Evolutionary conservation across 1,140 invertebrate genomes (phyloP).

Genomic region (Laupala kohalensis): DNA sequence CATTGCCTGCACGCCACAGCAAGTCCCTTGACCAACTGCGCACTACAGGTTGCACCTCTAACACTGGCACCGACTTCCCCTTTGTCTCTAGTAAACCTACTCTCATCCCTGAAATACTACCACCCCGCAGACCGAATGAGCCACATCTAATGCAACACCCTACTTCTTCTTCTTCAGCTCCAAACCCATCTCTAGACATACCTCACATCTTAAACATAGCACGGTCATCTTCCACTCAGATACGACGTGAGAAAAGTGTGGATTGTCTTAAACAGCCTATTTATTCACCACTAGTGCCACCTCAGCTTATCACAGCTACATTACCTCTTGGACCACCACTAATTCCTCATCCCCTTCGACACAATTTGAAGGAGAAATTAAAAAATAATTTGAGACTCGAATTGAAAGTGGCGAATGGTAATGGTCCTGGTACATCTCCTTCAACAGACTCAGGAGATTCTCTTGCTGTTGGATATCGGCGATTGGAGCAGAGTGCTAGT

Average conservation of each 20-base stretch:
- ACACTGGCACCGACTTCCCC: background rate
- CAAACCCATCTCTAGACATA: conserved; percentile 8
- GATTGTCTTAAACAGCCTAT: conserved; percentile 9
- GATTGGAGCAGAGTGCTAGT: conserved; percentile 40
- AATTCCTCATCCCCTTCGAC: conserved; percentile 17
- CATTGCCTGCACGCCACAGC: conserved; percentile 55
- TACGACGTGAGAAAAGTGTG: conserved; percentile 14
- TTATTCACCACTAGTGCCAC: background rate
- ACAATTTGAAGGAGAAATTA: conserved; percentile 23
- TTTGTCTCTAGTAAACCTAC: conserved; percentile 5
- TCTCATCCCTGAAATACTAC: conserved; percentile 27
- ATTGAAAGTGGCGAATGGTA: conserved; percentile 19
- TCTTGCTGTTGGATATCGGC: conserved; percentile 29
- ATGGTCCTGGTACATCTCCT: conserved; percentile 31
- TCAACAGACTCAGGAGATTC: conserved; percentile 33
- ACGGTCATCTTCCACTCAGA: conserved; percentile 12
- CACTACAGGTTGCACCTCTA: conserved; percentile 4
- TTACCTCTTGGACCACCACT: conserved; percentile 17
- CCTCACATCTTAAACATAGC: conserved; percentile 5
- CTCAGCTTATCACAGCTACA: background rate
- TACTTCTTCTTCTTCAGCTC: conserved; percentile 4
- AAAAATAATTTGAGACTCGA: conserved; percentile 24
- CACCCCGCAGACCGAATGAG: conserved; percentile 38
- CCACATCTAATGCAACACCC: conserved; percentile 11
- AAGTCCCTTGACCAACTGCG: conserved; percentile 61